Evolutionary conservation across 2,797 vertebrate genomes (phyloP), one percentile per base, ranked within the genome.

Genomic region (Mionectes olivaceus): DNA sequence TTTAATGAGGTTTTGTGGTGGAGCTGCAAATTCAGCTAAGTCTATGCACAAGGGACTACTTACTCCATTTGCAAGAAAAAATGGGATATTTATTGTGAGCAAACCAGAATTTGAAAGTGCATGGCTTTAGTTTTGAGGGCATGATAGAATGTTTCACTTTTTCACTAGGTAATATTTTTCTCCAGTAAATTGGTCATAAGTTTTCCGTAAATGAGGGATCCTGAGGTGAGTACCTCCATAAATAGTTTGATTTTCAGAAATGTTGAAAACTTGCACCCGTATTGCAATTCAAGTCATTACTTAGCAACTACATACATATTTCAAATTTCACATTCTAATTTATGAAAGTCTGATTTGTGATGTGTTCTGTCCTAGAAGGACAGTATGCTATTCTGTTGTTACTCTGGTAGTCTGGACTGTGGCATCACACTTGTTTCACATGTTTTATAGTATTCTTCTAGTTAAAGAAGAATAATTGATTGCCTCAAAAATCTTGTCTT

Each of bases 21-120:
- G 35, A 85, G 32, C 60, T 93, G 59, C 67, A 90, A 82, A 87
- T 84, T 93, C 88, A 87, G 80, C 74, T 74, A 69, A 35, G 49
- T 87, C 86, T 60, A 64, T 91, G 71, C 83, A 91, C 83, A 56
- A 52, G 63, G 74, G 79, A 88, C 78, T 90, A 59, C 52, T 91
- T 93, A 82, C 9, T 93, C 65, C 46, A 88, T 76, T 93, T 15
- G 1, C 46, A 93, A 86, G 71, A 71, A 73, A 28, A 78, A 90
- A 43, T 63, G 15, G 21, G 25, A 11, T 75, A 14, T 87, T 91
- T 96, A 85, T 46, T 75, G 39, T 61, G 25, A 75, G 21, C 19
- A 89, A 91, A 78, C 3, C 55, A 69, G 65, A 92, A 65, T 68
- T 83, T 41, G 47, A 77, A 93, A 89, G 41, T 35, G 32, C 13